These are phyloP conservation scores for Erythrolamprus reginae DNA, from an alignment of 2,113 vertebrate genomes.

Conservation along the genomic window DNA sequence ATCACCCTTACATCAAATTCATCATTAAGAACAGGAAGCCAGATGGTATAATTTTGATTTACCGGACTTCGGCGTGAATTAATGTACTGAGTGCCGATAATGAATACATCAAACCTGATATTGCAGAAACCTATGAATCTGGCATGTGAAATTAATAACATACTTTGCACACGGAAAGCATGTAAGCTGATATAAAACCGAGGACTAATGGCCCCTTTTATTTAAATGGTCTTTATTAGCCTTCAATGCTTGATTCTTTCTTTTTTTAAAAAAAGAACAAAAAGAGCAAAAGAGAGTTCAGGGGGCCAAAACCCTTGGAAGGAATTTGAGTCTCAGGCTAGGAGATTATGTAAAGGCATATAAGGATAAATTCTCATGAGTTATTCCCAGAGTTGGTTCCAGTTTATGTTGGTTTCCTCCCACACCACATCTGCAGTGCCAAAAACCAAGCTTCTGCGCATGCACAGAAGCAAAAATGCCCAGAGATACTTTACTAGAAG, in stretches of 20 bases:
- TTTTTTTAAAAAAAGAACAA: conserved; percentile 51
- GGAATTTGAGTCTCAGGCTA: not conserved
- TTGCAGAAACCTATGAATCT: conserved; percentile 99
- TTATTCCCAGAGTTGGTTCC: not conserved
- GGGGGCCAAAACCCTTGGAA: conserved; percentile 33
- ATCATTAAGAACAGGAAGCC: conserved; percentile 96
- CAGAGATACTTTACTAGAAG: too few relatives aligned
- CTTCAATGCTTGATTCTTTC: conserved; percentile 70
- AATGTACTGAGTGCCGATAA: conserved; percentile 94
- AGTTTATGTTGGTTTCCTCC: too few relatives aligned
- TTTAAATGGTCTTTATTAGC: conserved; percentile 81
- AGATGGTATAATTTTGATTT: conserved; percentile 99
- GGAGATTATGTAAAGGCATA: not conserved
- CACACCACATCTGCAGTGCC: too few relatives aligned
- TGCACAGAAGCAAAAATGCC: too few relatives aligned
- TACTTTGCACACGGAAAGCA: conserved; percentile 83
- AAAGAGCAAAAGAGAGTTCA: conserved; percentile 15
- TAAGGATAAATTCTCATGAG: not conserved
- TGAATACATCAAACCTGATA: conserved; percentile 93
- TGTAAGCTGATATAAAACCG: conserved; percentile 79
- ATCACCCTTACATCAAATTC: conserved; percentile 97
- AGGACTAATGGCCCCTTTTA: conserved; percentile 81
- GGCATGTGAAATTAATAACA: conserved; percentile 98
- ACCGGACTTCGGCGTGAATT: conserved; percentile 94
- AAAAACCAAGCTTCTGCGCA: too few relatives aligned